phyloP scores from a whole-genome alignment of 1,140 invertebrate species.

The Drosophila parvula region DNA sequence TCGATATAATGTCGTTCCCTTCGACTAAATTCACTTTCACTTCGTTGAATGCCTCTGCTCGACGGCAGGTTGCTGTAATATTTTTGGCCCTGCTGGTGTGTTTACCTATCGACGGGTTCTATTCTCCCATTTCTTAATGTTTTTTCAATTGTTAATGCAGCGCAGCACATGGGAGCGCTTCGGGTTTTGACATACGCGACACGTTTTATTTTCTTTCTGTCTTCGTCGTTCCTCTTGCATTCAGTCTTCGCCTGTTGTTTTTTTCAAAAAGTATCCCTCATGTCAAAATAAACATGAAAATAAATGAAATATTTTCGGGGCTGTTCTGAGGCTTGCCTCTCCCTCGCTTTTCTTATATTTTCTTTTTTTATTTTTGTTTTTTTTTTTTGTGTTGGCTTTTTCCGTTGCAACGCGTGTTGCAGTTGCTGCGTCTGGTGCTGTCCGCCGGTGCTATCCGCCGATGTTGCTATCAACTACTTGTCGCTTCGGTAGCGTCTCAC shows the following conservation, averaged over 20 bases:
- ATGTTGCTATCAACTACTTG: slow-evolving; percentile 72
- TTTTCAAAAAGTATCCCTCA: slow-evolving; percentile 33
- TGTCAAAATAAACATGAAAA: slow-evolving; percentile 58
- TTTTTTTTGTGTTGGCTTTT: slow-evolving; percentile 8
- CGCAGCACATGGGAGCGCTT: slow-evolving; percentile 32
- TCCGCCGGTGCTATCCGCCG: slow-evolving; percentile 33
- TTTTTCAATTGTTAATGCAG: slow-evolving; percentile 45
- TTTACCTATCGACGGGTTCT: slow-evolving; percentile 40
- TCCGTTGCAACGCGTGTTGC: slow-evolving; percentile 29
- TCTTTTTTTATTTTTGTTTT: slow-evolving; percentile 4
- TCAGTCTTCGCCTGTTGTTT: slow-evolving; percentile 13
- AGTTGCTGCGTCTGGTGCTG: slow-evolving; percentile 28
- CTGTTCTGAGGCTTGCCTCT: slow-evolving; percentile 3
- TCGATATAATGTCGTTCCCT: slow-evolving; percentile 7
- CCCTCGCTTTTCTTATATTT: slow-evolving; percentile 17
- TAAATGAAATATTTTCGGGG: slow-evolving; percentile 40
- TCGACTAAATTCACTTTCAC: slow-evolving; percentile 33
- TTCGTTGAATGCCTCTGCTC: slow-evolving; percentile 14
- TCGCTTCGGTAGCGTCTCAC: slow-evolving; percentile 77
- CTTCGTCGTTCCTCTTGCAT: slow-evolving; percentile 12
- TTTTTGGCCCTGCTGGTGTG: slow-evolving; percentile 21
- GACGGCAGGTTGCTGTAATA: slow-evolving; percentile 12
- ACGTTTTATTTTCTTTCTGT: slow-evolving; percentile 45
- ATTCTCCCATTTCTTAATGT: slow-evolving; percentile 44
- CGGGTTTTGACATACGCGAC: slow-evolving; percentile 39